Evolutionary conservation across 2,888 invertebrate genomes (phyloP), one percentile per base, ranked within the genome.

Genomic region (Philhelius pedissequus): DNA sequence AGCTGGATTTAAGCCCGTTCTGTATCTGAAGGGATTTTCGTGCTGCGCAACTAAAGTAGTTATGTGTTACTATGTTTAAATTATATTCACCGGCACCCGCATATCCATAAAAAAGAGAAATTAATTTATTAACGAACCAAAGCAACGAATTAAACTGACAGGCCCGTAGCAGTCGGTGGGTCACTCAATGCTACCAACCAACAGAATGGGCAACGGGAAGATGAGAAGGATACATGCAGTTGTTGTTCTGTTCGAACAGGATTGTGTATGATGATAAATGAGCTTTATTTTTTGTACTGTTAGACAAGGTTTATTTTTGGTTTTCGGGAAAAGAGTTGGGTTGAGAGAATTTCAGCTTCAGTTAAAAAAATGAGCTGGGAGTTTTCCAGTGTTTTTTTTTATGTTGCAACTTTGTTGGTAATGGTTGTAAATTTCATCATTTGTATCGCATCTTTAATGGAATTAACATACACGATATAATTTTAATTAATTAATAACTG

Each of bases 121-220:
- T 83, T 83, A 83, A 83, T 83, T 83, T 83, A 83, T 83, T 83
- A 79, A 79, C 83, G 79, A 79, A 83, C 54, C 79, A 74, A 70
- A 64, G 83, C 78, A 83, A 70, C 74, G 79, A 83, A 83, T 83
- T 83, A 83, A 83, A 83, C 69, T 79, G 79, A 83, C 83, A 74
- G 73, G 68, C 9, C 52, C 66, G 75, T 40, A 62, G 25, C 35
- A 27, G 60, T 32, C 43, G 43, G 52, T 52, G 62, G 70, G 66
- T 38, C 22, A 25, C 27, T 25, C 27, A 8, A 15, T 52, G n/a
- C 52, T 0, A 52, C 27, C 32, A 35, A 20, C 56, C 20, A 13
- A 20, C 20, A 4, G 8, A 32, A 54, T 48, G 48, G 48, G n/a
- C 9, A 48, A 15, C 11, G 40, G n/a, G 25, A 22, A 48, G 18